phyloP scores from a whole-genome alignment of 1,140 invertebrate genomes.

The Myzus persicae region DNA sequence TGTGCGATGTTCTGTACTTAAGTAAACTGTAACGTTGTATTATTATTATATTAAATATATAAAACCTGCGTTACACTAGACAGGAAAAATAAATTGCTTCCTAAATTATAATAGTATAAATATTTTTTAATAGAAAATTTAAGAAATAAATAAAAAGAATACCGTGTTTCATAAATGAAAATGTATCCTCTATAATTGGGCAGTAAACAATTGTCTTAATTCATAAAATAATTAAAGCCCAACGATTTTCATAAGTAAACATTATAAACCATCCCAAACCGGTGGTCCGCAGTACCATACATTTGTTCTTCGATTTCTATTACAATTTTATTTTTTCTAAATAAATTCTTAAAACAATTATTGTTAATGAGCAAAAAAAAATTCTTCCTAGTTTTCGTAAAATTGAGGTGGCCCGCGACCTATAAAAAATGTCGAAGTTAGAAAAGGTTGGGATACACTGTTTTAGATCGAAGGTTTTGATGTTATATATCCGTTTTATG shows the following conservation, averaged over 20 bases:
- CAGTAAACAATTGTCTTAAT: not conserved
- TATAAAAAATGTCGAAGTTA: no score
- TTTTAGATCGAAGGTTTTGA: not conserved
- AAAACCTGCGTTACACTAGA: not conserved
- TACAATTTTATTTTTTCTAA: no score
- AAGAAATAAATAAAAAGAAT: not conserved
- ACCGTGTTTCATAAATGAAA: not conserved
- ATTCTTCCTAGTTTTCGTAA: no score
- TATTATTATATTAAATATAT: not conserved
- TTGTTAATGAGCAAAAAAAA: no score
- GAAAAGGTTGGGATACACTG: no score
- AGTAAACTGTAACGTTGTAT: not conserved
- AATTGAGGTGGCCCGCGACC: no score
- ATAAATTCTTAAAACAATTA: no score
- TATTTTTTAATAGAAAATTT: not conserved
- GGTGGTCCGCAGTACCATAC: no score
- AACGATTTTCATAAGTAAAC: no score
- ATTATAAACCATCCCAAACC: no score
- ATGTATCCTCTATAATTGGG: not conserved
- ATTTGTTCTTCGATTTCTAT: no score
- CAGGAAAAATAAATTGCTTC: not conserved
- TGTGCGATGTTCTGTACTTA: not conserved
- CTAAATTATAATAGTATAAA: not conserved
- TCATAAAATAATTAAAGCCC: not conserved
- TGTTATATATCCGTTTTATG: not conserved